Conservation (phyloP, 2,888 invertebrate species). For the Uropetala carovei region DNA sequence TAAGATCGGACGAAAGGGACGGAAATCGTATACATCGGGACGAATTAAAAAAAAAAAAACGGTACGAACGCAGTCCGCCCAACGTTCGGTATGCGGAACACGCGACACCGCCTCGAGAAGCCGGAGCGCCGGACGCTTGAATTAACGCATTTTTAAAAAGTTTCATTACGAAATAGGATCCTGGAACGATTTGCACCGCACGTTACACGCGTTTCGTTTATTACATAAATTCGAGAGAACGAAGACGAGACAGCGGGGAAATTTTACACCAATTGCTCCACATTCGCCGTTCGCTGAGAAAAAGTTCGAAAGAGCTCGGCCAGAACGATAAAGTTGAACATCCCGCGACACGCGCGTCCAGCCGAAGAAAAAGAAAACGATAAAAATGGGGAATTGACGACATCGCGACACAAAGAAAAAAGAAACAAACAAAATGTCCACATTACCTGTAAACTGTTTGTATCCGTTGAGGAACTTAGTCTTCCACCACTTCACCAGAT, state of each 20-base stretch:
- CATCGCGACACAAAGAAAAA: neutral
- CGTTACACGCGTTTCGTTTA: neutral
- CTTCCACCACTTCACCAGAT: conserved; percentile 87
- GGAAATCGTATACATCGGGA: no score
- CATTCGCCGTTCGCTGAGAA: neutral
- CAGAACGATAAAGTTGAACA: neutral
- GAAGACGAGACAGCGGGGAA: neutral
- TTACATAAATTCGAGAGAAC: neutral
- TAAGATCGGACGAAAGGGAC: no score
- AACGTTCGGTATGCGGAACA: no score
- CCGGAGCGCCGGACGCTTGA: no score
- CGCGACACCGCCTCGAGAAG: no score
- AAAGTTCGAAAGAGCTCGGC: neutral
- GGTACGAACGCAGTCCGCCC: no score
- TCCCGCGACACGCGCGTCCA: neutral
- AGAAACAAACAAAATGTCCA: neutral
- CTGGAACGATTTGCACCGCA: neutral
- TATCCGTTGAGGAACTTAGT: conserved; percentile 86
- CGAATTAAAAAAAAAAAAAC: no score
- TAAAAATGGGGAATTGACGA: neutral
- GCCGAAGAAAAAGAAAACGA: neutral
- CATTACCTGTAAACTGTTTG: conserved; percentile 84
- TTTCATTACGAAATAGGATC: no score
- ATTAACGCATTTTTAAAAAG: no score
- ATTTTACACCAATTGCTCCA: neutral